Conservation (phyloP, 2,113 vertebrate genomes). For the Castor canadensis region DNA sequence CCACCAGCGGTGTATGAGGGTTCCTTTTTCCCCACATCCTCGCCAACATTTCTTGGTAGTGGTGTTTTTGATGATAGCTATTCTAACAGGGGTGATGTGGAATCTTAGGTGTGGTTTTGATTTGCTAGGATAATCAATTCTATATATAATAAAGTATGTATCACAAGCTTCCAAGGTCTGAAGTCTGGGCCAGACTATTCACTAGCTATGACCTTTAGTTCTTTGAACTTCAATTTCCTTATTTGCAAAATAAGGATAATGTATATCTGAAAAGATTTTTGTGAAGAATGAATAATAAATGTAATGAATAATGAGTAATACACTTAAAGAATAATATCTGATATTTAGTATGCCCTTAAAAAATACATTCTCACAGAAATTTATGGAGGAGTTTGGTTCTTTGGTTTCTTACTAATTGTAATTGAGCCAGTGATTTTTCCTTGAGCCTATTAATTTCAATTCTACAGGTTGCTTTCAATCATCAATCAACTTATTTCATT, state of each 20-base stretch:
- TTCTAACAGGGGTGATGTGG: no score
- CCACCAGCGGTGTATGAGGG: no score
- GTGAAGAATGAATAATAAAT: background rate
- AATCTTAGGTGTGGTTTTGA: no score
- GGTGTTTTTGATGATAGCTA: no score
- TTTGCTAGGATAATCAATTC: background rate
- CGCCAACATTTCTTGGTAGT: no score
- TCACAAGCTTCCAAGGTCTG: background rate
- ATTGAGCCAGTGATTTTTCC: background rate
- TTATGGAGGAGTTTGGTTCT: background rate
- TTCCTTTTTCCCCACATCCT: no score
- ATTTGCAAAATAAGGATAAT: conserved; percentile 17
- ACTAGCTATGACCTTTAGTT: background rate
- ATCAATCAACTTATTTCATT: conserved; percentile 19
- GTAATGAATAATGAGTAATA: background rate
- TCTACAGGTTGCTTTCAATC: background rate
- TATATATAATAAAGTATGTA: background rate
- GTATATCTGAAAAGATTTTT: background rate
- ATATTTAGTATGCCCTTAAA: background rate
- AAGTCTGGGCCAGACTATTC: background rate
- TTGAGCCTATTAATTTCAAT: background rate
- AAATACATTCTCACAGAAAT: conserved; percentile 10
- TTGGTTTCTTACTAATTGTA: background rate
- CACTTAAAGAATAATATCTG: background rate
- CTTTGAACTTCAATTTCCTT: conserved; percentile 31